Conservation (phyloP, 2,797 vertebrate species). For the Xenopus petersii region DNA sequence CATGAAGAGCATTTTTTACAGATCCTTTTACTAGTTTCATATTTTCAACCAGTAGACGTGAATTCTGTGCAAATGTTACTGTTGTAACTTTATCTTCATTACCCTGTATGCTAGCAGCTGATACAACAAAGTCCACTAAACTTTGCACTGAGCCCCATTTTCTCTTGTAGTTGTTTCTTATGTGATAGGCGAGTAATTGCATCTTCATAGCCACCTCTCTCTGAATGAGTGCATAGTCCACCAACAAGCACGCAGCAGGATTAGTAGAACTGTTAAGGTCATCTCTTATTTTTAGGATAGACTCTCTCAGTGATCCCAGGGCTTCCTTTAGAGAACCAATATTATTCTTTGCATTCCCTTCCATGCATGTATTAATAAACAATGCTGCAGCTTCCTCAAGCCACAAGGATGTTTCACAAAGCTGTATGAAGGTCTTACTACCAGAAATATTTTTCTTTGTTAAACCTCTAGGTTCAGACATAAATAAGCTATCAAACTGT, state of each 20-base stretch:
- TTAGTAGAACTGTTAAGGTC: constrained; percentile 57
- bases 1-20: constrained; percentile 59
- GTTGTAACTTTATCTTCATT: constrained; percentile 46
- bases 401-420: constrained; percentile 77
- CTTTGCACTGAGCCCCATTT: constrained; percentile 65
- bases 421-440: constrained; percentile 62
- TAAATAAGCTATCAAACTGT: constrained; percentile 59
- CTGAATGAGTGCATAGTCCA: constrained; percentile 74
- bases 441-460: constrained; percentile 55
- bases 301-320: constrained; percentile 72
- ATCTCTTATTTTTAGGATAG: constrained; percentile 67
- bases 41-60: constrained; percentile 60
- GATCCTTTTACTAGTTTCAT: constrained; percentile 65
- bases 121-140: constrained; percentile 56
- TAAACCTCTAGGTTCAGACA: constrained; percentile 47
- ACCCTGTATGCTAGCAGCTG: constrained; percentile 18
- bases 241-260: constrained; percentile 61
- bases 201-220: constrained; percentile 74
- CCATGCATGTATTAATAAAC: constrained; percentile 67
- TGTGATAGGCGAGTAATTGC: constrained; percentile 63
- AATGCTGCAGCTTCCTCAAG: constrained; percentile 80
- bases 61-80: constrained; percentile 64
- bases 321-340: constrained; percentile 68
- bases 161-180: constrained; percentile 70
- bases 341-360: constrained; percentile 56